Conservation (phyloP, 2,797 vertebrate genomes). For the Remorina albescens region DNA sequence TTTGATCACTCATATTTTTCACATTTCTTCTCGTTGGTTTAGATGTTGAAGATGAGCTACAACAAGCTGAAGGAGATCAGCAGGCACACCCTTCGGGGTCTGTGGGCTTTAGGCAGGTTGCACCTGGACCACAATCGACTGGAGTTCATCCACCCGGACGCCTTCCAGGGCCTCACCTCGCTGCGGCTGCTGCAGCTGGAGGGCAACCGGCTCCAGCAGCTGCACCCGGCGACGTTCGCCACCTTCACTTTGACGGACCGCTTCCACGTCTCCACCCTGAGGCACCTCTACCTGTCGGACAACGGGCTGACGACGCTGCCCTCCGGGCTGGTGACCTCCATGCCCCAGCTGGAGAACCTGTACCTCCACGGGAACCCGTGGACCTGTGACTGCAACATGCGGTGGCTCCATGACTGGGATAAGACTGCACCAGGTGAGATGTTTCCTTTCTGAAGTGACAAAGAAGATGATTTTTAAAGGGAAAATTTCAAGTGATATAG, state of each 20-base stretch:
- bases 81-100: constrained; percentile 86
- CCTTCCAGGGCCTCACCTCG: constrained; percentile 90
- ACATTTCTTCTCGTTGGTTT: background rate
- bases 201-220: constrained; percentile 90
- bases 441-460: background rate
- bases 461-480: background rate
- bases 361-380: constrained; percentile 94
- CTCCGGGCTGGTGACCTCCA: constrained; percentile 73
- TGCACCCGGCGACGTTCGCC: constrained; percentile 90
- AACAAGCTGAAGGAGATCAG: constrained; percentile 90
- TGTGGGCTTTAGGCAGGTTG: constrained; percentile 87
- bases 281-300: constrained; percentile 92
- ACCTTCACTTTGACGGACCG: constrained; percentile 88
- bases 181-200: constrained; percentile 92
- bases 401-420: constrained; percentile 88
- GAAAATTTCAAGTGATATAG: background rate
- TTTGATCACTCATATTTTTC: background rate
- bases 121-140: constrained; percentile 94
- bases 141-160: constrained; percentile 90
- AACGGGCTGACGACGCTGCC: constrained; percentile 87
- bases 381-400: constrained; percentile 91
- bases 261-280: constrained; percentile 91
- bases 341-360: constrained; percentile 91
- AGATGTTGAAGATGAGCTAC: constrained; percentile 97
- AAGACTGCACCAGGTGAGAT: constrained; percentile 84